Base-by-base conservation (phyloP, 2,113 vertebrate genomes). In the Ptilonorhynchus violaceus region DNA sequence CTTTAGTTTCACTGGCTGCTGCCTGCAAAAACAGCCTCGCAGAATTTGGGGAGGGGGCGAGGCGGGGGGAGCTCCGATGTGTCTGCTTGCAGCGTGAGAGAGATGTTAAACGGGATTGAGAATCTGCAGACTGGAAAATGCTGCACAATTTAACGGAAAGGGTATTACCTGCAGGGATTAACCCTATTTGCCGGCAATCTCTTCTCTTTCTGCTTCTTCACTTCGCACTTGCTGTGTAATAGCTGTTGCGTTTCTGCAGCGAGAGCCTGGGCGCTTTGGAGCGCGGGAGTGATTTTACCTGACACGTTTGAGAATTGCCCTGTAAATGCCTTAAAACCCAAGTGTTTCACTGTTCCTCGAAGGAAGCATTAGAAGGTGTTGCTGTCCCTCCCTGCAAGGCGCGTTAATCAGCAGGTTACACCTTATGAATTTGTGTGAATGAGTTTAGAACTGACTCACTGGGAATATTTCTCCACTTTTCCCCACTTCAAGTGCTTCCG, bases 101-200 rank as follows among this genome's bases (percentile, higher is more conserved):
- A 74, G 93, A 91, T 92, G 92, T 81, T 93, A 89, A 96, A 93
- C 24, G 74, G 78, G 85, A 85, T 93, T 95, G 93, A 78, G 88
- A 97, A 96, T 96, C 86, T 92, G 85, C 97, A 95, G 95, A 94
- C 97, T 97, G 96, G 96, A 98, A 98, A 98, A 98, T 94, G 97
- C 96, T 97, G 96, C 97, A 97, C 88, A 59, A 49, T 96, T 92
- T 95, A 94, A 95, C 60, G 66, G 94, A 68, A 92, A 80, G 91
- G 90, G 89, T 67, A 88, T 94, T 96, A 97, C 94, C 97, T 97
- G 96, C 94, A 92, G 95, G 98, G 98, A 98, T 99, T 98, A 99
- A 98, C 98, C 98, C 81, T 49, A 17, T 81, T 73, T 85, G 59
- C 89, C 7, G 27, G 53, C 76, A 68, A 30, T 42, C 79, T 66